A percentile compares a stretch with the other conserved stretches of the same genome.
phyloP scores from a whole-genome alignment of 2,888 invertebrate species.

The Campoletis raptor region DNA sequence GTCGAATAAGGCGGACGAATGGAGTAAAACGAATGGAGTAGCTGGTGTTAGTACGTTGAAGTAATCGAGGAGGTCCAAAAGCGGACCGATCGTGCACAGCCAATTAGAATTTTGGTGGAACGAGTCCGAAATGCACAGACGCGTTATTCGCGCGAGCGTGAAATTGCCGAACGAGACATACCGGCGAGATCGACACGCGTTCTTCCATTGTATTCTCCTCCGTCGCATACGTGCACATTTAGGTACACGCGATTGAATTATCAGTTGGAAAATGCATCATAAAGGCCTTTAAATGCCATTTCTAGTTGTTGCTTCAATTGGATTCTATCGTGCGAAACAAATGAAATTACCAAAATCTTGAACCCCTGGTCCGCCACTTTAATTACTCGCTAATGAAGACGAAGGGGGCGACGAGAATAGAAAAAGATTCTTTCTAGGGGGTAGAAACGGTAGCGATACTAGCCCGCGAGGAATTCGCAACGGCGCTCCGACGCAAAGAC shows the following conservation, averaged over 20 bases:
- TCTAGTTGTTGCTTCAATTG: too few species aligned
- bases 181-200: background rate
- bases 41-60: background rate
- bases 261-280: too few species aligned
- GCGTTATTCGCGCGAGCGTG: slow-evolving; percentile 58
- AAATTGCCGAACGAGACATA: slow-evolving; percentile 44
- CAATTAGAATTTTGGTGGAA: slow-evolving; percentile 48
- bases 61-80: background rate
- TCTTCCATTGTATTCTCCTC: background rate
- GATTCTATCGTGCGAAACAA: background rate
- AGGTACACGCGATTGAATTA: too few species aligned
- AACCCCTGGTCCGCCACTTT: slow-evolving; percentile 42
- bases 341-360: slow-evolving; percentile 24
- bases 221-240: slow-evolving; percentile 49
- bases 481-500: slow-evolving; percentile 11
- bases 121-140: slow-evolving; percentile 35
- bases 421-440: slow-evolving; percentile 25
- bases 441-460: slow-evolving; percentile 3
- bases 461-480: slow-evolving; percentile 52
- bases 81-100: slow-evolving; percentile 17
- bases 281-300: too few species aligned
- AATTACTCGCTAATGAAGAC: slow-evolving; percentile 69
- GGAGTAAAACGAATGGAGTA: background rate
- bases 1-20: background rate
- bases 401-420: slow-evolving; percentile 51